phyloP scores from a whole-genome alignment of 2,888 invertebrate species.

The Neoitamus cyanurus region DNA sequence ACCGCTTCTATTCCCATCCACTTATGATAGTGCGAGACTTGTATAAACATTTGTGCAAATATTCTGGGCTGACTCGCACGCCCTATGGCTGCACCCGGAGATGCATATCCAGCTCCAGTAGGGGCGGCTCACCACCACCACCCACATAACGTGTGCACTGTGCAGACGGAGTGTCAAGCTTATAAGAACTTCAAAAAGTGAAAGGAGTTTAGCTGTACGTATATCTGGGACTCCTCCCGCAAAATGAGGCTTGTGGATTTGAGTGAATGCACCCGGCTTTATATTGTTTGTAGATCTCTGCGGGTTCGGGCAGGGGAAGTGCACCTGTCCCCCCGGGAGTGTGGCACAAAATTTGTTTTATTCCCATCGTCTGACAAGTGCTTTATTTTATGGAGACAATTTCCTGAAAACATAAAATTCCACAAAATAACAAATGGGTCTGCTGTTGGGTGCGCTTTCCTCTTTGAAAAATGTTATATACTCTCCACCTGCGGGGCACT shows the following conservation, averaged over 20 bases:
- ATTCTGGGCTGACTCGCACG: background rate
- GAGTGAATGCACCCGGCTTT: background rate
- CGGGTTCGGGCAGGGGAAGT: background rate
- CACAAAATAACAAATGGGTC: background rate
- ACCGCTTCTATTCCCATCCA: background rate
- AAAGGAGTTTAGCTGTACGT: background rate
- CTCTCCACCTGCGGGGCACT: background rate
- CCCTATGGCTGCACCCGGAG: background rate
- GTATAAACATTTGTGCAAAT: background rate
- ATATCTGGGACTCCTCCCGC: background rate
- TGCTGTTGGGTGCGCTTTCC: background rate
- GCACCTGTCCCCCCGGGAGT: background rate
- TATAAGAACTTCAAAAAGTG: background rate
- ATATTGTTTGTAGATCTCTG: background rate
- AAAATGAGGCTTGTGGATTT: background rate
- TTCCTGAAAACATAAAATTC: conserved; percentile 5
- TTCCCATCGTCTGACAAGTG: background rate
- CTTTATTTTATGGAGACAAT: conserved; percentile 1
- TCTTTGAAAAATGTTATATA: background rate
- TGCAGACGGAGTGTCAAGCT: background rate
- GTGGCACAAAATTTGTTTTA: background rate
- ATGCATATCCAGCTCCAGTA: background rate
- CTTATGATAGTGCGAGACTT: background rate
- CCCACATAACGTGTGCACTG: background rate
- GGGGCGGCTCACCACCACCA: background rate